Percentiles rank a stretch among this genome's conserved stretches.
These are phyloP conservation scores for Oconnorella tubifera DNA, from an alignment of 2,888 invertebrate genomes.

Conservation along the genomic window DNA sequence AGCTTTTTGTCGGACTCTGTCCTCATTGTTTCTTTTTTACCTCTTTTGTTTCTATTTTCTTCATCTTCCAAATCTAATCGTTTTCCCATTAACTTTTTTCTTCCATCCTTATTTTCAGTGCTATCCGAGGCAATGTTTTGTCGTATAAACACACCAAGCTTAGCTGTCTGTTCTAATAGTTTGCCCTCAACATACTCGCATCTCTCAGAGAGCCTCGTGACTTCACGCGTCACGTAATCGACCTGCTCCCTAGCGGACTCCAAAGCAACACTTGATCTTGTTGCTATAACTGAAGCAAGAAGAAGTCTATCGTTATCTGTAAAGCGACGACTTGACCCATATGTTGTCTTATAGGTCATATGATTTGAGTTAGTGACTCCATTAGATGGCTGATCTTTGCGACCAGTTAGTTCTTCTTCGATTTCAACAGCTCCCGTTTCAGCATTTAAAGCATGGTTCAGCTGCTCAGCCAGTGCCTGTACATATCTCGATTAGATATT, in stretches of 20 bases:
- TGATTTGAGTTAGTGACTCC: background rate
- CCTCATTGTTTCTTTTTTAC: too few relatives aligned
- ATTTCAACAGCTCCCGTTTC: conserved; percentile 7
- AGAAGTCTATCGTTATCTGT: background rate
- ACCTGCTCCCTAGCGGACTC: background rate
- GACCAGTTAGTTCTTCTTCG: background rate
- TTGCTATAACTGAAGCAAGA: background rate
- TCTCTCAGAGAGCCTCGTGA: background rate
- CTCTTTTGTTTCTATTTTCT: too few relatives aligned
- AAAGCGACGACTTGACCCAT: background rate
- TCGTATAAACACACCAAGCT: background rate
- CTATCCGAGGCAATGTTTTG: background rate
- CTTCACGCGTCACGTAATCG: background rate
- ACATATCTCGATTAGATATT: too few relatives aligned
- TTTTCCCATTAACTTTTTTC: background rate
- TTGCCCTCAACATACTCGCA: background rate
- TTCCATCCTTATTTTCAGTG: background rate
- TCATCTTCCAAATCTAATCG: too few relatives aligned
- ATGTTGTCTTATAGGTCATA: background rate
- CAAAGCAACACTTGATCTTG: background rate
- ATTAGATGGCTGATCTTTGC: background rate
- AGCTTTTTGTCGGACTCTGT: too few relatives aligned
- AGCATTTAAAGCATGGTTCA: background rate
- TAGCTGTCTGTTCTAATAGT: background rate
- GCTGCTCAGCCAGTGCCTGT: conserved; percentile 4